These are phyloP conservation scores for Zosterops pallidus DNA, from an alignment of 2,113 vertebrate genomes.

Conservation along the genomic window DNA sequence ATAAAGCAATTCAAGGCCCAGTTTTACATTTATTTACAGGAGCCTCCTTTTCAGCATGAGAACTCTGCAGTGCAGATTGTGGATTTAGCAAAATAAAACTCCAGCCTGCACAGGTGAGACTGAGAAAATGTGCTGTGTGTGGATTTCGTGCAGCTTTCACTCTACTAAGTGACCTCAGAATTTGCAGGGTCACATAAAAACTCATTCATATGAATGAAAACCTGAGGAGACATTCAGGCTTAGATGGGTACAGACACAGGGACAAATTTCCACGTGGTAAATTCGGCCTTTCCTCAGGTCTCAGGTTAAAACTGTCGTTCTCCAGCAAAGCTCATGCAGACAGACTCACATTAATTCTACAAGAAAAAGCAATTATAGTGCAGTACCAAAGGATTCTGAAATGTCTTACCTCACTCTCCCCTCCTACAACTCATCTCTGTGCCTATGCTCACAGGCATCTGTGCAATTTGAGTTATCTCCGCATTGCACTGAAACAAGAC, in stretches of 20 bases:
- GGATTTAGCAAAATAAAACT: background rate
- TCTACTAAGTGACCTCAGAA: background rate
- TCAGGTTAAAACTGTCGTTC: background rate
- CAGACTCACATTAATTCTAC: background rate
- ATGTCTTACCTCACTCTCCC: background rate
- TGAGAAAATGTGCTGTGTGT: background rate
- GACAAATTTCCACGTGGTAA: rapidly evolving
- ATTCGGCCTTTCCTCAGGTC: rapidly evolving
- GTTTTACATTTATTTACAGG: background rate
- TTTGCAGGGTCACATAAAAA: background rate
- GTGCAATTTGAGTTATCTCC: background rate
- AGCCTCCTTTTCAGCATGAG: background rate
- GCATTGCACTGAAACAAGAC: background rate
- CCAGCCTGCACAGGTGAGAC: background rate
- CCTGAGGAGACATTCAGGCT: background rate
- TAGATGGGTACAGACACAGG: background rate
- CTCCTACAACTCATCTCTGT: background rate
- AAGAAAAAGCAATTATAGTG: background rate
- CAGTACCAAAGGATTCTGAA: background rate
- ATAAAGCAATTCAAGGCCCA: background rate
- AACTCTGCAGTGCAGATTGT: background rate
- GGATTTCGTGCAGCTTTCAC: background rate
- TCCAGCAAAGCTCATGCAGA: background rate
- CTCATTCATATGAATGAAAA: background rate
- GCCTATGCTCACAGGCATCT: background rate